These are phyloP conservation scores for Leptoclinus maculatus DNA, from an alignment of 2,797 vertebrate species.

Conservation along the genomic window DNA sequence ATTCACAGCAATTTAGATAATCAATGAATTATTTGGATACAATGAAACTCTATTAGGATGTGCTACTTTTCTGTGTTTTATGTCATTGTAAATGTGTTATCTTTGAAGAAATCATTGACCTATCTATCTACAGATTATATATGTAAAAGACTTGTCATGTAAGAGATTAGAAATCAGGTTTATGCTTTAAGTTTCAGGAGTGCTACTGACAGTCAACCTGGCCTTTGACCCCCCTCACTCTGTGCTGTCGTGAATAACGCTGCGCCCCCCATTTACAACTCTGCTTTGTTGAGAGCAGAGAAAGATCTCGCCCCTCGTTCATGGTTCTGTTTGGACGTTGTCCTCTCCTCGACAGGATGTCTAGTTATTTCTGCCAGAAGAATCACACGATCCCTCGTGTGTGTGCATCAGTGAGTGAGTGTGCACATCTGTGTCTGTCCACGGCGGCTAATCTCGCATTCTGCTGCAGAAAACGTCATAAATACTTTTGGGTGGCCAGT, in stretches of 20 bases:
- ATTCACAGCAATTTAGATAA: not conserved
- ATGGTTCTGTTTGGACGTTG: constrained; percentile 4
- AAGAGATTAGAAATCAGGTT: constrained; percentile 5
- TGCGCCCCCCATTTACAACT: constrained; percentile 31
- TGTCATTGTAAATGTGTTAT: not conserved
- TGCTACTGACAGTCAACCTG: constrained; percentile 14
- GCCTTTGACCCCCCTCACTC: constrained; percentile 58
- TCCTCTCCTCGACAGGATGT: not conserved
- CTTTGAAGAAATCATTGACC: not conserved
- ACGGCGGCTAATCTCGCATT: not conserved
- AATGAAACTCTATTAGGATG: not conserved
- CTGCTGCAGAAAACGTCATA: not conserved
- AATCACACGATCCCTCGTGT: not conserved
- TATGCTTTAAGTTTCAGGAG: constrained; percentile 22
- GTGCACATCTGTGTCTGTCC: not conserved
- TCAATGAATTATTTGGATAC: not conserved
- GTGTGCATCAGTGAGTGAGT: not conserved
- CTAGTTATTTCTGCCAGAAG: not conserved
- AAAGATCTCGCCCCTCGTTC: not conserved
- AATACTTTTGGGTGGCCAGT: not conserved
- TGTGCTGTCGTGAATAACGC: constrained; percentile 16
- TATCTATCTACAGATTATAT: not conserved
- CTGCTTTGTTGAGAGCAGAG: not conserved
- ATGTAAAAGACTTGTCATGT: not conserved
- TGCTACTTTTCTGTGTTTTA: not conserved